Percentiles rank a stretch among this genome's conserved stretches.
Evolutionary conservation across 2,797 vertebrate species (phyloP).

Genomic region (Distichodus sexfasciatus): DNA sequence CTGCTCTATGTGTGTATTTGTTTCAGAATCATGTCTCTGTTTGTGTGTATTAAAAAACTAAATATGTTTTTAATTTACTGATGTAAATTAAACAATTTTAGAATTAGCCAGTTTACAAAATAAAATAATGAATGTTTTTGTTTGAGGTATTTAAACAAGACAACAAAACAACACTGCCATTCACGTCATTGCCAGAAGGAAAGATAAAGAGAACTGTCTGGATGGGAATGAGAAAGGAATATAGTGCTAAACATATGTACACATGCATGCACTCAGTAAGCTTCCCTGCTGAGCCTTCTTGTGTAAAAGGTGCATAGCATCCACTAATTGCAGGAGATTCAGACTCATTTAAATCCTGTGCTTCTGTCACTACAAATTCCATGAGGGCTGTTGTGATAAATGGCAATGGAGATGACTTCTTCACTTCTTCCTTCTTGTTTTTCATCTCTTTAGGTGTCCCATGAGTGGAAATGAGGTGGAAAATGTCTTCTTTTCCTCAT

Average conservation of each 20-base stretch:
- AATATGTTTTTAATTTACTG: too few species aligned
- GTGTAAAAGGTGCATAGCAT: constrained; percentile 11
- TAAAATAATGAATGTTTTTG: not conserved
- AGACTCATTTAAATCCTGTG: constrained; percentile 39
- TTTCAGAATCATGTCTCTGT: too few species aligned
- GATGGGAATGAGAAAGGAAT: not conserved
- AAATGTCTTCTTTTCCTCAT: constrained; percentile 43
- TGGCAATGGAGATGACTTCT: constrained; percentile 32
- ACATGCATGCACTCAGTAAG: constrained; percentile 32
- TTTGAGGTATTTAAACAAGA: too few species aligned
- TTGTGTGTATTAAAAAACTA: too few species aligned
- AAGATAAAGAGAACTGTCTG: not conserved
- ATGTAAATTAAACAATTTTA: too few species aligned
- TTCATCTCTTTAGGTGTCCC: constrained; percentile 27
- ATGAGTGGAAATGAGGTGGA: constrained; percentile 44
- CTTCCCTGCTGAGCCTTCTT: not conserved
- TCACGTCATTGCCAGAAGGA: not conserved
- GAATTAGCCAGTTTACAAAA: too few species aligned
- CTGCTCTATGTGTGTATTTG: too few species aligned
- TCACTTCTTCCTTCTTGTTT: constrained; percentile 27
- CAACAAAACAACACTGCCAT: not conserved
- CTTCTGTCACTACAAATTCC: constrained; percentile 28
- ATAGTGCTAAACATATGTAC: constrained; percentile 12
- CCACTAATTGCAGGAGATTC: constrained; percentile 36
- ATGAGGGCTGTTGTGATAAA: constrained; percentile 41